phyloP scores from a whole-genome alignment of 53 echinoderm and acorn worm genomes.

The Arbacia lixula region DNA sequence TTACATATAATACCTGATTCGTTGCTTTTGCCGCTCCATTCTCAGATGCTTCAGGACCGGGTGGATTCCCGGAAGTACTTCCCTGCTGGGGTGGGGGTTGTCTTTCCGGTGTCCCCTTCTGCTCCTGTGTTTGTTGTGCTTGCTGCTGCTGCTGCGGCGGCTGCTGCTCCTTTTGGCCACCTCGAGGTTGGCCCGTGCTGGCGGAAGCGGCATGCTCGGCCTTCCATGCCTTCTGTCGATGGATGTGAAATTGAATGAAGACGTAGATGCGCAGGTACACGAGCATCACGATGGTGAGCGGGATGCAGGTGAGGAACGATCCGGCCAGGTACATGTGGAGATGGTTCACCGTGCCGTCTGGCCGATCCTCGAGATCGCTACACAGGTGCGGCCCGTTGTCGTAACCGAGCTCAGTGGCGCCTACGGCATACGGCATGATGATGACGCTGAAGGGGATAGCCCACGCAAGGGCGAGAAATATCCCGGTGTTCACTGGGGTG shows the following conservation, averaged over 20 bases:
- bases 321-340: slow-evolving; percentile 13
- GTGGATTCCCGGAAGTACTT: too few species aligned
- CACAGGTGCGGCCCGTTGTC: slow-evolving; percentile 45
- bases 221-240: slow-evolving; percentile 17
- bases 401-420: slow-evolving; percentile 35
- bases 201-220: too few species aligned
- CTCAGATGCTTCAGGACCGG: too few species aligned
- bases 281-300: slow-evolving; percentile 1
- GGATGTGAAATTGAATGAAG: not conserved
- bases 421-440: slow-evolving; percentile 23
- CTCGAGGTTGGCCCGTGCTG: too few species aligned
- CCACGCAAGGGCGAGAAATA: slow-evolving; percentile 28
- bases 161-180: too few species aligned
- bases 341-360: slow-evolving; percentile 23
- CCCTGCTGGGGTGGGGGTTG: too few species aligned
- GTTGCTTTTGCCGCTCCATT: too few species aligned
- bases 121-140: too few species aligned
- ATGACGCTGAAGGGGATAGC: slow-evolving; percentile 37
- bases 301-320: slow-evolving; percentile 23
- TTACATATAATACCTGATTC: too few species aligned
- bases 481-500: slow-evolving; percentile 1
- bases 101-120: too few species aligned
- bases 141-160: too few species aligned
- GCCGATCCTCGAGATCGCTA: slow-evolving; percentile 28
- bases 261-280: slow-evolving; percentile 39